Conservation (phyloP, 1,140 invertebrate species). For the Magallana gigas region DNA sequence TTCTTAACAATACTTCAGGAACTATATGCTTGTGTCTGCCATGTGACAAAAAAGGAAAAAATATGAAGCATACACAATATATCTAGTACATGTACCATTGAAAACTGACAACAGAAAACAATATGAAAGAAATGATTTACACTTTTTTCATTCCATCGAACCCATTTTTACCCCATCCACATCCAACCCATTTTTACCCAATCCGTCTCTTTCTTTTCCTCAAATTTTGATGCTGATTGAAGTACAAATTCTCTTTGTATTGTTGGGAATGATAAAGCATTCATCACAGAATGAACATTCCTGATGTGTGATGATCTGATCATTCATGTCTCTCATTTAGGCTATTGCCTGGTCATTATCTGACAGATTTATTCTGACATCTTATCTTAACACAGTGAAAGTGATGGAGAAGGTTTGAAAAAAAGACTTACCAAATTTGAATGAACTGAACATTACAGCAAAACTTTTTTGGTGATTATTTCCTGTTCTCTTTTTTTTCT, state of each 20-base stretch:
- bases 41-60: background rate
- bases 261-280: background rate
- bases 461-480: background rate
- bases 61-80: too few relatives aligned
- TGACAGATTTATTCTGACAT: background rate
- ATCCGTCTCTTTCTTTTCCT: background rate
- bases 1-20: too few relatives aligned
- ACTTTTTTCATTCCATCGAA: too few relatives aligned
- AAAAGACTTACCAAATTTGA: too few relatives aligned
- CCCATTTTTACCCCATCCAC: too few relatives aligned
- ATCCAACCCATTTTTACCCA: too few relatives aligned
- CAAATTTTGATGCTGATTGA: background rate
- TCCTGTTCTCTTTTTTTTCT: background rate
- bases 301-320: background rate
- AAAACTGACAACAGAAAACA: too few relatives aligned
- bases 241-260: background rate
- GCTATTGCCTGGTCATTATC: background rate
- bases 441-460: too few relatives aligned
- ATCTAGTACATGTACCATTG: too few relatives aligned
- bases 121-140: too few relatives aligned
- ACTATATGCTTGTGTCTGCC: background rate
- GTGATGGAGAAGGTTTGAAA: background rate
- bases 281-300: background rate
- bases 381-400: background rate
- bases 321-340: background rate